Evolutionary conservation across 2,113 vertebrate genomes (phyloP).

Genomic region (Taurulus bubalis): DNA sequence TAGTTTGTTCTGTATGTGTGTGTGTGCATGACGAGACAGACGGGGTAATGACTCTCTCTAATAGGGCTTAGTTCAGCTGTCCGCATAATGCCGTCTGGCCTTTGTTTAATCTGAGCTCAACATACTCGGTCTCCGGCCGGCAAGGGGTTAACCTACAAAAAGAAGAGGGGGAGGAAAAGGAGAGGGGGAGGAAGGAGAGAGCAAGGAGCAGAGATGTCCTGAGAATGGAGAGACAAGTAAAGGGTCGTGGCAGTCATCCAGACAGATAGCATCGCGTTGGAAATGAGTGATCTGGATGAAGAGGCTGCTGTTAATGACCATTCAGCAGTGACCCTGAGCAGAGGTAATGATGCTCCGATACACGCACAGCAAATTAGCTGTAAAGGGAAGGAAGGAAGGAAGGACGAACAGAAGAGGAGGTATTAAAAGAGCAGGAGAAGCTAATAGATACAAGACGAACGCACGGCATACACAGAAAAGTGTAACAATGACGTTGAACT

Average conservation of each 20-base stretch:
- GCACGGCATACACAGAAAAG: not conserved
- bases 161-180: not conserved
- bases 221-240: conserved; percentile 18
- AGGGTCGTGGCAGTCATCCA: conserved; percentile 16
- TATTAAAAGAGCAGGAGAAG: not conserved
- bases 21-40: conserved; percentile 52
- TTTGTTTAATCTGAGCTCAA: conserved; percentile 55
- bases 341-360: conserved; percentile 42
- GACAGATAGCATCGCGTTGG: conserved; percentile 29
- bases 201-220: conserved; percentile 4
- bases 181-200: not conserved
- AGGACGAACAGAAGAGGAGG: not conserved
- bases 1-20: conserved; percentile 31
- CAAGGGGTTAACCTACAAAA: conserved; percentile 53
- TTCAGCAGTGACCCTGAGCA: conserved; percentile 49
- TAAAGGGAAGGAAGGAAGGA: not conserved
- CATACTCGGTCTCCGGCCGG: conserved; percentile 1
- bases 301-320: conserved; percentile 50
- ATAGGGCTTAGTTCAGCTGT: conserved; percentile 67
- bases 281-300: conserved; percentile 43
- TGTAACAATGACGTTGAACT: conserved; percentile 31
- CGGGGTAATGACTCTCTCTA: conserved; percentile 62
- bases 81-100: conserved; percentile 60
- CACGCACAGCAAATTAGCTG: conserved; percentile 20
- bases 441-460: conserved; percentile 17